Conservation (phyloP, 2,797 vertebrate genomes). For the Coracias cyanogaster region DNA sequence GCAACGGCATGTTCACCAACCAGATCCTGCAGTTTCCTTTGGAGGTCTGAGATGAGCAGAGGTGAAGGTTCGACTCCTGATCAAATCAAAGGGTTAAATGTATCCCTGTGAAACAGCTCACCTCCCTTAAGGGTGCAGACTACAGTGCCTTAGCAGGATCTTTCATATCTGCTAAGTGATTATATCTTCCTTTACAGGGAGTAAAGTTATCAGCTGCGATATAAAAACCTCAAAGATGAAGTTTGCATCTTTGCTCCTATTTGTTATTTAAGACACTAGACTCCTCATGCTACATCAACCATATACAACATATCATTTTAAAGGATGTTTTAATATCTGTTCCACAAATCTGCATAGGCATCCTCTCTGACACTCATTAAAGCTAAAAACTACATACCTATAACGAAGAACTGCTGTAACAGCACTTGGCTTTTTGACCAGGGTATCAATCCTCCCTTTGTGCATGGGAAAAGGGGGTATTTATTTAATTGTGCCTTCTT, state of each 20-base stretch:
- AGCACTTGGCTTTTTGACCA: conserved; percentile 34
- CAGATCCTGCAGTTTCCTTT: neutral
- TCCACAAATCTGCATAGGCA: neutral
- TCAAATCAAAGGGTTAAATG: neutral
- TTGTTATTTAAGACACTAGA: neutral
- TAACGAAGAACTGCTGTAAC: neutral
- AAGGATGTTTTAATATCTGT: neutral
- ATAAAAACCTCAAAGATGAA: neutral
- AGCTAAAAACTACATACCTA: neutral
- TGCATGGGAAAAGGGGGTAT: neutral
- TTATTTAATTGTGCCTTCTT: conserved; percentile 11
- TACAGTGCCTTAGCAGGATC: neutral
- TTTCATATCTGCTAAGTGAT: neutral
- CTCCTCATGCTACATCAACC: neutral
- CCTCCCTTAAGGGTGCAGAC: neutral
- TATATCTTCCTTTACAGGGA: neutral
- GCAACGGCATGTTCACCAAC: neutral
- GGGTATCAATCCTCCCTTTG: conserved; percentile 9
- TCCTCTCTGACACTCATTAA: conserved; percentile 5
- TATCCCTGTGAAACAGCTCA: neutral
- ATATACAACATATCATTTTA: neutral
- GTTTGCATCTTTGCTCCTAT: neutral
- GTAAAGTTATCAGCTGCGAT: neutral
- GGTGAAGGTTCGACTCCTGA: neutral
- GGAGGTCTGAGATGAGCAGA: neutral